Conservation (phyloP, 1,140 invertebrate species). For the Meloidogyne exigua region DNA sequence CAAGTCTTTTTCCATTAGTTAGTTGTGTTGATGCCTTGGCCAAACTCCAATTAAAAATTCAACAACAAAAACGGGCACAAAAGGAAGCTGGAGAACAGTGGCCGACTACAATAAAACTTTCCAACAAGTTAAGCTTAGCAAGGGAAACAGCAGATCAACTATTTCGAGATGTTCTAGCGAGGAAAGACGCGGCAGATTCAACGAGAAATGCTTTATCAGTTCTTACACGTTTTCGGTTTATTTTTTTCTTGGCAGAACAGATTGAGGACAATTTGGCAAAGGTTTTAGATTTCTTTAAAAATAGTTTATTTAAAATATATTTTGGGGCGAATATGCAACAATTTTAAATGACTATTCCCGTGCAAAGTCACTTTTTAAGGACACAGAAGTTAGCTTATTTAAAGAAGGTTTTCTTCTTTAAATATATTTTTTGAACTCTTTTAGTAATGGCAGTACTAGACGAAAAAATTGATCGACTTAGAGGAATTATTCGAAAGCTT, state of each 20-base stretch:
- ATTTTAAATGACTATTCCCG: constrained; percentile 96
- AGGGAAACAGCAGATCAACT: constrained; percentile 85
- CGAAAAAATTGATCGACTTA: constrained; percentile 77
- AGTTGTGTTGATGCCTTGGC: constrained; percentile 61
- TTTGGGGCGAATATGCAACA: constrained; percentile 86
- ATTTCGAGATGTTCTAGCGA: constrained; percentile 86
- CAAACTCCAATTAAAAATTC: constrained; percentile 46
- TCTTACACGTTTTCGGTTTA: constrained; percentile 82
- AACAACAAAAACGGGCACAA: constrained; percentile 34
- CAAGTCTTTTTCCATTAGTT: constrained; percentile 61
- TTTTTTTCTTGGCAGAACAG: constrained; percentile 85
- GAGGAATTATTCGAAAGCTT: constrained; percentile 77
- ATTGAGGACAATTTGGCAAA: constrained; percentile 89
- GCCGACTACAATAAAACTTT: constrained; percentile 44
- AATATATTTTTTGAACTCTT: constrained; percentile 14
- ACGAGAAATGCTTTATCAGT: constrained; percentile 90
- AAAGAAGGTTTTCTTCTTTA: constrained; percentile 67
- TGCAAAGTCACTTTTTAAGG: constrained; percentile 90
- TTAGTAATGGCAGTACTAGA: constrained; percentile 76
- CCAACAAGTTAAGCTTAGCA: constrained; percentile 71
- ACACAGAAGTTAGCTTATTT: constrained; percentile 80
- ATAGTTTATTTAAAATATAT: background rate
- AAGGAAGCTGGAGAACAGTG: constrained; percentile 34
- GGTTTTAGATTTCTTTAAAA: constrained; percentile 52
- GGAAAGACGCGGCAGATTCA: constrained; percentile 90